Evolutionary conservation across 2,888 invertebrate species (phyloP), one percentile per base, ranked within the genome.

Genomic region (Noctua janthe): DNA sequence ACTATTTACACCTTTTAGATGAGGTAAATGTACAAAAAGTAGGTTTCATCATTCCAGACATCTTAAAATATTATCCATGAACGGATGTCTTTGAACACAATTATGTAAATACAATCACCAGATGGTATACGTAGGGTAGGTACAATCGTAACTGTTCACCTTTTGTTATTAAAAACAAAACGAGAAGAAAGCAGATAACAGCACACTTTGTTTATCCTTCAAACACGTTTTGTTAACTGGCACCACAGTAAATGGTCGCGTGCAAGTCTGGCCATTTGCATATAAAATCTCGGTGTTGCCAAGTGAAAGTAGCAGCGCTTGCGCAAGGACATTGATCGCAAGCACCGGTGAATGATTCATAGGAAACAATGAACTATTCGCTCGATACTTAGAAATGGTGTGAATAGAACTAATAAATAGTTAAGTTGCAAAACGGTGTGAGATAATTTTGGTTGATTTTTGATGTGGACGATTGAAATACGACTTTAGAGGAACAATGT

Each of bases 231-330:
- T 77, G 49, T 85, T 66, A 76, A 51, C 78, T 83, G 59, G 73
- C 82, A 85, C 76, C 81, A 84, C 69, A 23, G 47, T 72, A 76
- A 83, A 76, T 71, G n/a, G 64, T 74, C 71, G 73, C 82, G 87
- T 82, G 86, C 74, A 54, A 75, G 47, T 85, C 56, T 67, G n/a
- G 67, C 70, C 78, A 91, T 91, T 90, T 83, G 85, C 89, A 90
- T 90, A 69, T 29, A 66, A 87, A 89, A 88, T 90, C 89, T 87
- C 83, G 71, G 71, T 83, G 88, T 83, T 88, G 70, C 80, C 54
- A 74, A 91, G 92, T 87, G 92, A 92, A 92, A 92, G 91, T 90
- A 71, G 62, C 66, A 23, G 67, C 75, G 64, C 64, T 83, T 81
- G 77, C 62, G 82, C 84, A 88, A 90, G 90, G 88, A 90, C 88